phyloP scores from a whole-genome alignment of 2,113 vertebrate species.

The Strix aluco region DNA sequence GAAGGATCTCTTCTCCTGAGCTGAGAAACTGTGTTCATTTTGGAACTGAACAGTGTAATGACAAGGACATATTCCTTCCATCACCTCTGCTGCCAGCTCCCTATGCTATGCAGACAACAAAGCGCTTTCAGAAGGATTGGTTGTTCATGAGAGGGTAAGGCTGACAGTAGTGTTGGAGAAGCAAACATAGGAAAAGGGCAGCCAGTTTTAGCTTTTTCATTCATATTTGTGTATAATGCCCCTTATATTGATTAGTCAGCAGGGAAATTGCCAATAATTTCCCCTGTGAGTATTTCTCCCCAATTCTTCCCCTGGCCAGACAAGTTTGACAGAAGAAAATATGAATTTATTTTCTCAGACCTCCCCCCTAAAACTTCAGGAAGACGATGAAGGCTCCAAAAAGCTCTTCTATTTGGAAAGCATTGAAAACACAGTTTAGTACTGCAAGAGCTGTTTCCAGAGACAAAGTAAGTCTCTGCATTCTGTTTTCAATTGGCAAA shows the following conservation, averaged over 20 bases:
- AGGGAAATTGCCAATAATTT: not conserved
- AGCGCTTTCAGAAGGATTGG: not conserved
- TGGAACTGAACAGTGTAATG: not conserved
- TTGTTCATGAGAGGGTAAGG: not conserved
- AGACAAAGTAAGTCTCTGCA: not conserved
- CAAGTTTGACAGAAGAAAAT: not conserved
- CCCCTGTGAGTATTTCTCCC: not conserved
- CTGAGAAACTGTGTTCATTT: not conserved
- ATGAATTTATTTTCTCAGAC: not conserved
- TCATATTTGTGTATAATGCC: not conserved
- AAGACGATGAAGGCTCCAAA: not conserved
- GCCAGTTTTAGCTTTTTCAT: not conserved
- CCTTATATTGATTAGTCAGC: not conserved
- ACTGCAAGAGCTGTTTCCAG: not conserved
- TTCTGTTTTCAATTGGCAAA: conserved; percentile 52
- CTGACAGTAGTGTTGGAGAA: not conserved
- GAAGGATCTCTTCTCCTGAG: not conserved
- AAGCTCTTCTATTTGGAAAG: conserved; percentile 5
- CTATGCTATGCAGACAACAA: not conserved
- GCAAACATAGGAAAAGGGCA: not conserved
- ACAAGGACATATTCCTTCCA: not conserved
- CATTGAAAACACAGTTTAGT: not conserved
- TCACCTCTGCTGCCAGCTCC: not conserved
- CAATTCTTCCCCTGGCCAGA: not conserved
- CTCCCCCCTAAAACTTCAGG: not conserved